Evolutionary conservation across 2,888 invertebrate genomes (phyloP), one percentile per base, ranked within the genome.

Genomic region (Drepana falcataria): DNA sequence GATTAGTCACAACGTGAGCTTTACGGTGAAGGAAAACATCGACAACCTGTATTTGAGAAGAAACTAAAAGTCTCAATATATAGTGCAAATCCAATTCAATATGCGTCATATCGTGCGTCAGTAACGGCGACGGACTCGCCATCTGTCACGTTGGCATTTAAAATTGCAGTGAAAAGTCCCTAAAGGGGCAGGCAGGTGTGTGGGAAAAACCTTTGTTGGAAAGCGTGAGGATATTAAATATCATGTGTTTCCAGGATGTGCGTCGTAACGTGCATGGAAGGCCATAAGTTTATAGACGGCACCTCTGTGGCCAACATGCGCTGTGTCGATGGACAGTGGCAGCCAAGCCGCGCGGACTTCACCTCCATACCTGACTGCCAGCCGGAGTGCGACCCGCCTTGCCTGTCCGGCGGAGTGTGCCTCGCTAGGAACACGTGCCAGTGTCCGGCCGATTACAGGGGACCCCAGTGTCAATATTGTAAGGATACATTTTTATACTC

Each of bases 381-480:
- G 81, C 94, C 96, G 83, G 92, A 90, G 81, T 92, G 83, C 65
- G 67, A 66, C 53, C 96, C 96, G 0, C 92, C 94, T 0, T 98
- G 97, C 72, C 77, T 92, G 58, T 96, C 97, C 73, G 96, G 95
- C 0, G 97, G 97, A 0, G 92, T 92, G n/a, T 98, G 97, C 75
- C 84, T 96, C 0, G 92, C 95, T 0, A 92, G 94, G 6, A 95
- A 97, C 73, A 91, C 93, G 2, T 98, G 97, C 65, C 94, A 95
- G 64, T 98, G 97, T 74, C 93, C 96, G 0, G 89, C 93, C 60
- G 93, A 93, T 2, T 95, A 91, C 68, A 92, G 93, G 59, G 95
- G 95, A n/a, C 91, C 93, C 0, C 93, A 94, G 69, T 96, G 95
- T 69, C 95, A 95, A 83, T 95, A 94, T 69, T 66, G 91, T 91